A percentile compares a stretch with the other conserved stretches of the same genome.
phyloP scores from a whole-genome alignment of 2,797 vertebrate genomes.

The Hypotaenidia okinawae region DNA sequence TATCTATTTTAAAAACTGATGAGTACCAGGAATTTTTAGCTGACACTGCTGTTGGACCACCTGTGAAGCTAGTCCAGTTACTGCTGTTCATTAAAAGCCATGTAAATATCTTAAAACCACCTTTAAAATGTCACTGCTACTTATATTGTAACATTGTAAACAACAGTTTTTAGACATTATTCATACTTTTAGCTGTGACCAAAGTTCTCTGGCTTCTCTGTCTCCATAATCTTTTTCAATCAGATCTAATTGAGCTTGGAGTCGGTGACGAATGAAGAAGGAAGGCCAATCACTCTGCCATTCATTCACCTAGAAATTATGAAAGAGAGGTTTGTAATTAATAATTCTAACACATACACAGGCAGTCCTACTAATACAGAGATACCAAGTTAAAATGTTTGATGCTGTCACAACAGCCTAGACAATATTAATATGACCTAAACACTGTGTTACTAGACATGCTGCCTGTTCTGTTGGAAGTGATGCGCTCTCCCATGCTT shows the following conservation, averaged over 20 bases:
- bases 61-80: background rate
- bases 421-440: background rate
- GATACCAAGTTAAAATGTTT: background rate
- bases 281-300: conserved; percentile 92
- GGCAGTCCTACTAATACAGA: background rate
- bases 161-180: background rate
- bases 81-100: background rate
- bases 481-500: background rate
- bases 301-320: conserved; percentile 84
- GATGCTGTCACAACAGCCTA: background rate
- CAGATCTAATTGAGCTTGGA: conserved; percentile 88
- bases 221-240: conserved; percentile 90
- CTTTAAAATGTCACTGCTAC: background rate
- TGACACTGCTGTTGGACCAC: background rate
- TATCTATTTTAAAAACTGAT: background rate
- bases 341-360: background rate
- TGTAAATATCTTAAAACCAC: background rate
- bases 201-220: conserved; percentile 87
- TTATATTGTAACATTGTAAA: background rate
- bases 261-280: conserved; percentile 87
- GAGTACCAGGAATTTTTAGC: background rate
- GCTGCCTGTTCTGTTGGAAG: background rate
- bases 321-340: background rate
- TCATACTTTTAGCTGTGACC: conserved; percentile 90
- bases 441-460: accelerated